These are phyloP conservation scores for Turritopsis rubra DNA, from an alignment of 30 jellyfish, hydroid and myxozoan species.

Conservation along the genomic window DNA sequence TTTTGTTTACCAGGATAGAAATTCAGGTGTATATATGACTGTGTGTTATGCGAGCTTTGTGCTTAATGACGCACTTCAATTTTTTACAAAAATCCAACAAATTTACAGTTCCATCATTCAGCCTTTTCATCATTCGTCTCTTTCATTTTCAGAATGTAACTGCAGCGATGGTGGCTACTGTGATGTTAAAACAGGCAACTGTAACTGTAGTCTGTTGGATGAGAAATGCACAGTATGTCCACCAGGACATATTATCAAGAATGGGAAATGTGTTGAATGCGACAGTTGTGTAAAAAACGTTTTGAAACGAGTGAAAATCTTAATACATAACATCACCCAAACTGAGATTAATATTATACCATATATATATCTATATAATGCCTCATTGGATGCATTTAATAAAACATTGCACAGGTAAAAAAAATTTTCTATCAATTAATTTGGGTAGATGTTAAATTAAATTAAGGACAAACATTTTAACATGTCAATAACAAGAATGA, in stretches of 20 bases:
- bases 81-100: too few species aligned
- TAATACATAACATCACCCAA: conserved; percentile 50
- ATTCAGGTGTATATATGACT: too few species aligned
- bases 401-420: conserved; percentile 59
- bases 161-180: conserved; percentile 75
- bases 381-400: conserved; percentile 58
- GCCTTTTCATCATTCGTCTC: neutral
- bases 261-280: conserved; percentile 62
- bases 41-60: too few species aligned
- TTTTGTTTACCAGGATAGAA: too few species aligned
- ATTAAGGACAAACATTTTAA: too few species aligned
- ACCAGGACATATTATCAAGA: conserved; percentile 65
- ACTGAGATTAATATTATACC: conserved; percentile 37
- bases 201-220: conserved; percentile 78
- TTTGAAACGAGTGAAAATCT: conserved; percentile 43
- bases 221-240: conserved; percentile 91
- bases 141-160: conserved; percentile 53
- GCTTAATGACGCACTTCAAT: too few species aligned
- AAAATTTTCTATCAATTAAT: too few species aligned
- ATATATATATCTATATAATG: conserved; percentile 42
- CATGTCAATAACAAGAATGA: too few species aligned
- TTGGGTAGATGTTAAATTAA: too few species aligned
- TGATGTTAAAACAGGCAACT: conserved; percentile 82
- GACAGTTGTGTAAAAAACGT: conserved; percentile 84
- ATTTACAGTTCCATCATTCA: neutral